Evolutionary conservation across 1,140 invertebrate species (phyloP), one percentile per base, ranked within the genome.

Genomic region (Drosophila ogumai): DNA sequence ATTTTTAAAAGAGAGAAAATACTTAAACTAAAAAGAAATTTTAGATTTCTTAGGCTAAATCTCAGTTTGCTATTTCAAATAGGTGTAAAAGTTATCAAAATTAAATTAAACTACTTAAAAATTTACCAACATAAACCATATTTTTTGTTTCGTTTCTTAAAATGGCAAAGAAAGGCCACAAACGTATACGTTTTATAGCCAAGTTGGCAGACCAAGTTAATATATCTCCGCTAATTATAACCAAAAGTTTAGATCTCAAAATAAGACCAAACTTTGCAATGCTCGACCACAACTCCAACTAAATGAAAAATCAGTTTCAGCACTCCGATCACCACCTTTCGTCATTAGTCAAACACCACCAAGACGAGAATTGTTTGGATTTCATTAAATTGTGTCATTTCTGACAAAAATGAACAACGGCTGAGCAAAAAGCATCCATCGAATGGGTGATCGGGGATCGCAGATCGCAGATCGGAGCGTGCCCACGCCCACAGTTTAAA

Each of bases 301-400:
- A 67, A 76, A 67, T 76, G 55, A 58, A 60, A 79, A 74, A 58
- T 74, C 50, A 63, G 64, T 81, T 75, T 47, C 38, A 12, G 25
- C 71, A 65, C 28, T 40, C 19, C 32, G 44, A 44, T 17, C 47
- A 34, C 22, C 55, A 31, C 56, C 38, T 55, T 43, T 44, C 34
- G 52, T 66, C 72, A 81, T 81, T 81, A 80, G 77, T 68, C 69
- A 80, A 80, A 56, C 36, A 43, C 43, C 43, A 55, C 36, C 44
- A 56, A 50, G 57, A 31, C 15, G 41, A 72, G 55, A 55, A 46
- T 55, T 56, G 61, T 59, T 68, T 56, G 59, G 56, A 79, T 76
- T 82, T 87, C 65, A 69, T 82, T 65, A 55, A 79, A 79, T 88
- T 87, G 79, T 87, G 82, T 87, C 84, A 87, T 80, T 82, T 75